Evolutionary conservation across 2,888 invertebrate genomes (phyloP), one percentile per base, ranked within the genome.

Genomic region (Caenorhabditis wallacei): DNA sequence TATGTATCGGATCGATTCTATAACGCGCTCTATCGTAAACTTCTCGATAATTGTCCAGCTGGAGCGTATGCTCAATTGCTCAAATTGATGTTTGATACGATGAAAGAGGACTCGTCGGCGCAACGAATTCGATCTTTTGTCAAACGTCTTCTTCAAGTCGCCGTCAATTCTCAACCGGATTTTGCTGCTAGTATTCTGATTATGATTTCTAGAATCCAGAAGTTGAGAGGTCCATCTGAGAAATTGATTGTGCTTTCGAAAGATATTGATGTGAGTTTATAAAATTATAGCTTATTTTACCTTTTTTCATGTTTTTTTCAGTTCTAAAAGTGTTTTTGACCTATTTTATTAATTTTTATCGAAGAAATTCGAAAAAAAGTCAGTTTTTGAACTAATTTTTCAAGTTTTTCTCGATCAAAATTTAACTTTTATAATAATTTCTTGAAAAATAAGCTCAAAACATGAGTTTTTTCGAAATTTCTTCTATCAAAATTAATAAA

Each of bases 21-120:
- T 93, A 94, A 95, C 80, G 95, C 96, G 0, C 94, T 99, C 43
- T 99, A 99, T 92, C 94, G 95, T 24, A 97, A 97, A 92, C 92
- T 99, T 75, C 92, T 95, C 0, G 96, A 96, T 92, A 94, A 95
- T 0, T 93, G 85, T 20, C 88, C 89, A 10, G 91, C 92, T n/a
- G 94, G 94, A 13, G 95, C 95, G 0, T 89, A 87, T 70, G 84
- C 86, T 54, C 88, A 88, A 59, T 72, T 88, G 0, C 83, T 87
- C 66, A 80, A 84, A 61, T 57, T 88, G 3, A 64, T 88, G 30
- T 87, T 83, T 74, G 84, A 92, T 95, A 96, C 53, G 93, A 98
- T 89, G 95, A 95, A 90, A 95, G 94, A 80, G 16, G 86, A 85
- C 43, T 53, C 84, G 8, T 79, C 80, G 46, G 82, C 79, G 7